phyloP scores from a whole-genome alignment of 2,113 vertebrate species.

The Semicossyphus pulcher region DNA sequence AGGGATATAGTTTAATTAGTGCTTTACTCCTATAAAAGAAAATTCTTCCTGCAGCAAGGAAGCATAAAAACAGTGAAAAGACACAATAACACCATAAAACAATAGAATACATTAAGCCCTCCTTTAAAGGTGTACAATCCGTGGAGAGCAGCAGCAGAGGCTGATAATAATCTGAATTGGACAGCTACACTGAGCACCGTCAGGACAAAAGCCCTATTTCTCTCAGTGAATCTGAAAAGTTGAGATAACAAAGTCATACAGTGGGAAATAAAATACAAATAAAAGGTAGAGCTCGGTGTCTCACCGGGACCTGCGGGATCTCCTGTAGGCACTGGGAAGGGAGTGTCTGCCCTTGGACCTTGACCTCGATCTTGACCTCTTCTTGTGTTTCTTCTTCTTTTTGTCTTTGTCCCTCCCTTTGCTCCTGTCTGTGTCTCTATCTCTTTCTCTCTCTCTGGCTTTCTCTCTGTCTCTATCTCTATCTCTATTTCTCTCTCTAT shows the following conservation, averaged over 20 bases:
- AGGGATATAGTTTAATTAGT: not conserved
- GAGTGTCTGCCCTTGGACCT: slow-evolving; percentile 90
- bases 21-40: not conserved
- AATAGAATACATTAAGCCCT: not conserved
- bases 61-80: not conserved
- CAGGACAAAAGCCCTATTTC: not conserved
- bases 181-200: not conserved
- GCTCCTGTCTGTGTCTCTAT: slow-evolving; percentile 54
- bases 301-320: slow-evolving; percentile 90
- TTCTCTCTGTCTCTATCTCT: not conserved
- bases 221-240: not conserved
- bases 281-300: not conserved
- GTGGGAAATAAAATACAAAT: not conserved
- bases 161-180: not conserved
- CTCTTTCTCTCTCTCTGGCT: slow-evolving; percentile 27
- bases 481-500: not conserved
- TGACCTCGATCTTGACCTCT: slow-evolving; percentile 85
- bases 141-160: not conserved
- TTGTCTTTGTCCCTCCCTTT: slow-evolving; percentile 88
- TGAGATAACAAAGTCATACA: not conserved
- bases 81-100: not conserved
- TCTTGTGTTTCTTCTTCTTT: slow-evolving; percentile 96
- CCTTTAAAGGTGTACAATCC: not conserved
- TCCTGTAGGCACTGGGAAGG: slow-evolving; percentile 95
- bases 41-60: not conserved